phyloP scores from a whole-genome alignment of 2,113 vertebrate genomes.

The Notarius quadriscutis region DNA sequence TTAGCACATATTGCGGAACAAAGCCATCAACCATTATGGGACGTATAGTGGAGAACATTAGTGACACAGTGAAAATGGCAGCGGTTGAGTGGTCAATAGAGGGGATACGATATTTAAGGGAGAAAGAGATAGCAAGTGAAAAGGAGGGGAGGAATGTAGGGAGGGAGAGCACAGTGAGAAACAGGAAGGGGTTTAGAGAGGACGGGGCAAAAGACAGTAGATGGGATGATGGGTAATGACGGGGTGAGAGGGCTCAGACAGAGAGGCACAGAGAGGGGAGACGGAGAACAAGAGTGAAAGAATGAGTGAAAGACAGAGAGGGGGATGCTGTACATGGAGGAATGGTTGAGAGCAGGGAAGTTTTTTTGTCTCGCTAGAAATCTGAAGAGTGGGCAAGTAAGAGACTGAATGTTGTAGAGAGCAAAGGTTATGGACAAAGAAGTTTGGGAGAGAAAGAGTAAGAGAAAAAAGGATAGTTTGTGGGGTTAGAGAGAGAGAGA shows the following conservation, averaged over 20 bases:
- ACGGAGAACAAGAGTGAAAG: constrained; percentile 67
- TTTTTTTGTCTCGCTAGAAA: constrained; percentile 32
- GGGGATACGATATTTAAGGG: constrained; percentile 42
- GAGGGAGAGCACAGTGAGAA: constrained; percentile 59
- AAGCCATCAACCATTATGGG: constrained; percentile 38
- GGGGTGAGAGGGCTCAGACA: constrained; percentile 57
- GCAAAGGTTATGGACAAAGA: constrained; percentile 39
- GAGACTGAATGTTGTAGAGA: constrained; percentile 3
- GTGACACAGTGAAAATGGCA: constrained; percentile 52
- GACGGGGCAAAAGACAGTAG: constrained; percentile 62
- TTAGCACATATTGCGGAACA: constrained; percentile 28
- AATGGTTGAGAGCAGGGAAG: constrained; percentile 7
- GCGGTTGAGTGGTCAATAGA: constrained; percentile 43
- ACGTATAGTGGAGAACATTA: constrained; percentile 46
- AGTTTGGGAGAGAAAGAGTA: constrained; percentile 4
- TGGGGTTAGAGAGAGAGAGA: background rate
- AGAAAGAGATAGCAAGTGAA: constrained; percentile 55
- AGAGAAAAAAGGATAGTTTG: constrained; percentile 7
- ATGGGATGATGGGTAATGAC: constrained; percentile 51
- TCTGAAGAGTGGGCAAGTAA: constrained; percentile 24
- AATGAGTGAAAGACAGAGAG: constrained; percentile 40
- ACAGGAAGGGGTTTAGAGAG: constrained; percentile 50
- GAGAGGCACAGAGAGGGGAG: constrained; percentile 54
- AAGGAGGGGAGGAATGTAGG: constrained; percentile 54
- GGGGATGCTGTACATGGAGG: constrained; percentile 39